Evolutionary conservation across 2,113 vertebrate species (phyloP), one percentile per base, ranked within the genome.

Genomic region (Anguilla rostrata): DNA sequence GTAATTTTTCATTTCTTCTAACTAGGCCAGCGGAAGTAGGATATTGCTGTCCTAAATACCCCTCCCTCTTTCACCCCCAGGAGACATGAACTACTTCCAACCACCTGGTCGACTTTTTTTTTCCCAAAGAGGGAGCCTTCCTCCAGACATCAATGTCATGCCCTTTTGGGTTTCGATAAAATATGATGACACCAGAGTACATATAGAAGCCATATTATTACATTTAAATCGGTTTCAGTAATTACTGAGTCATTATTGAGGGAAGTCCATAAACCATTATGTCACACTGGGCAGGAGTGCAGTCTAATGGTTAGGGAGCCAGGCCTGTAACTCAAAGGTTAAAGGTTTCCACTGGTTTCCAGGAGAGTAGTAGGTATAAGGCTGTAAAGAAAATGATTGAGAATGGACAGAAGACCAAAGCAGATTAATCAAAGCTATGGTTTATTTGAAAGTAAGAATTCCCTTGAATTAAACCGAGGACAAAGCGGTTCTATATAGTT

Each of bases 11-110:
- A 94, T 94, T 93, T 91, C 91, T 89, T 89, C 90, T 93, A 96
- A 95, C 90, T 96, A 93, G 95, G 95, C 87, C 95, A 95, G 83
- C 89, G 94, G 95, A 96, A 95, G 94, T 96, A 95, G 95, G 94
- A 96, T 96, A 94, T 92, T 86, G 93, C 94, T 95, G 95, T 94
- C 95, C 95, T 95, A 96, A 93, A 96, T 95, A 95, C 94, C 93
- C 89, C 88, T 89, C 92, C 89, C 83, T 78, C 57, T 90, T 87
- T 83, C 86, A 78, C 88, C 87, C 95, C 91, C 94, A 49, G 16
- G 95, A 95, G 95, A 95, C 91, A 40, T 94, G 95, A 94, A 94
- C 95, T 93, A 96, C 94, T 95, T 96, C 92, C 94, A 93, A 92
- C 94, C 94, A 95, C 91, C 94, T 95, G 93, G 92, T 92, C 89